Evolutionary conservation across 1,140 invertebrate genomes (phyloP), one percentile per base, ranked within the genome.

Genomic region (Triops cancriformis): DNA sequence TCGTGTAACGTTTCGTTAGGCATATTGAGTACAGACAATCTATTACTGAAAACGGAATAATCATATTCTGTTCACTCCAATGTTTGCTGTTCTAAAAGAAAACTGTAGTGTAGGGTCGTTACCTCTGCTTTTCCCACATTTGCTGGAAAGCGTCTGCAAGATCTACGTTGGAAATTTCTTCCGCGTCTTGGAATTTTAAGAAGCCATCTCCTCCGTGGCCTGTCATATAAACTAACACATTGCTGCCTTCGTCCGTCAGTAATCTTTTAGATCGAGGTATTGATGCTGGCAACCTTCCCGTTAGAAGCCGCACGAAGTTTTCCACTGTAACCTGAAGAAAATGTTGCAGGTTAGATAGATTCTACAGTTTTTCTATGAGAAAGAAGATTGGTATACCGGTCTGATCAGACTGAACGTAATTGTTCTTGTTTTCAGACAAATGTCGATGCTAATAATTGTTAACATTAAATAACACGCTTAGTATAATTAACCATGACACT

Each of bases 111-210:
- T 23, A 7, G 27, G 28, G n/a, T n/a, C n/a, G n/a, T 77, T 82
- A 94, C 91, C 96, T 91, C 85, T 92, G 90, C 84, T 98, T 98
- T 82, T 99, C 95, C 94, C 96, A 98, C 98, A 99, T 99, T 86
- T 99, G 97, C 84, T 99, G 96, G 79, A 99, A 89, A 37, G 98
- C 97, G 90, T 99, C 97, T 23, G 96, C 97, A 80, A 99, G 86
- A 84, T 99, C 98, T 82, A 98, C 93, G 86, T 94, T 98, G n/a
- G 97, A 99, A 12, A 99, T 95, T 87, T 99, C 98, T 85, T 99
- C 97, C 1, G 96, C 94, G 86, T 99, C 98, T 88, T 99, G 98
- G 84, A 99, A 99, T 85, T 99, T 99, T 0, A 99, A 86, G 84
- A 99, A 99, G 0, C 97, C 97, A 88, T 99, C 97, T 42, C 98